These are phyloP conservation scores for Lepidotrigona ventralis DNA, from an alignment of 1,140 invertebrate species.

Conservation along the genomic window DNA sequence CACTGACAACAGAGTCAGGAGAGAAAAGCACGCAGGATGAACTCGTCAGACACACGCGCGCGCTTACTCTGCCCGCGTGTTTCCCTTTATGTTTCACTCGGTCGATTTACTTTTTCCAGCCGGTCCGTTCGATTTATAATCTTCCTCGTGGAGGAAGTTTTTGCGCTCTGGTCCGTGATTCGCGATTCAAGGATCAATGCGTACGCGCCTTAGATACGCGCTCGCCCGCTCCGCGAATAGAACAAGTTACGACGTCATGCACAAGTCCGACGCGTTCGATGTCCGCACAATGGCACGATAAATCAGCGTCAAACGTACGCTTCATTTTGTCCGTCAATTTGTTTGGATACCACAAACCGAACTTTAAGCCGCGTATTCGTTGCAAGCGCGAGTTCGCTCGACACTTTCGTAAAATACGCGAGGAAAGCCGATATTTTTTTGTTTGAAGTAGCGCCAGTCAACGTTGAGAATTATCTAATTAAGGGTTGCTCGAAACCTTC, in stretches of 20 bases:
- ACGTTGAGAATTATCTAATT: no score
- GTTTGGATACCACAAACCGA: constrained; percentile 19
- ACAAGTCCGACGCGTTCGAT: constrained; percentile 34
- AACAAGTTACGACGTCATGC: constrained; percentile 40
- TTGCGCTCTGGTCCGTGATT: constrained; percentile 10
- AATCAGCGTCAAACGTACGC: constrained; percentile 40
- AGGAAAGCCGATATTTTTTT: background rate
- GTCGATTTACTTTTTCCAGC: constrained; percentile 9
- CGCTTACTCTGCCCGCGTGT: background rate
- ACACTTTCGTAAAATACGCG: background rate
- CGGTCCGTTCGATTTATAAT: constrained; percentile 30
- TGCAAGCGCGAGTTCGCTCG: no score
- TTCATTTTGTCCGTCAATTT: constrained; percentile 51
- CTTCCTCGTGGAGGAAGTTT: constrained; percentile 1
- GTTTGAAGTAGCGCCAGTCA: background rate
- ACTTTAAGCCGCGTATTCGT: background rate
- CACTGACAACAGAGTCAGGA: background rate
- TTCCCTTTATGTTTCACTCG: background rate
- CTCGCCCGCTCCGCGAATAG: background rate
- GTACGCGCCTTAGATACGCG: constrained; percentile 7
- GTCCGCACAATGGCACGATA: constrained; percentile 42
- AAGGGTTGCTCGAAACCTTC: background rate
- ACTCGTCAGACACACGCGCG: background rate
- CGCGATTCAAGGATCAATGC: constrained; percentile 30
- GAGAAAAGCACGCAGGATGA: background rate